Conservation (phyloP, 2,113 vertebrate species). For the Hydrochoerus hydrochaeris region DNA sequence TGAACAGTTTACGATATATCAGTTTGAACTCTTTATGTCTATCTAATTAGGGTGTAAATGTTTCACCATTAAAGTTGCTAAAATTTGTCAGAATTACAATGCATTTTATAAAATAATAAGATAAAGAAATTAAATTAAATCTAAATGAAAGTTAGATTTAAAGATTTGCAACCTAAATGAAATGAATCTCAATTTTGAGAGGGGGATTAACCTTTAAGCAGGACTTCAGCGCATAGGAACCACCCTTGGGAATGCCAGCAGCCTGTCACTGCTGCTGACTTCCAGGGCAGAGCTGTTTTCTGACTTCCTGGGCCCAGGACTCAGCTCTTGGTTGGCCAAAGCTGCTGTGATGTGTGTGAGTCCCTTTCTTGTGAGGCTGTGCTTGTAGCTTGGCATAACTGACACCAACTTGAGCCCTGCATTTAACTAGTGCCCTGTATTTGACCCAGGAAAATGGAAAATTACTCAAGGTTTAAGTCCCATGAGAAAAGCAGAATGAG, state of each 20-base stretch:
- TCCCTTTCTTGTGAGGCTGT: not conserved
- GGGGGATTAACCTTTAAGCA: not conserved
- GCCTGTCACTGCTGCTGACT: not conserved
- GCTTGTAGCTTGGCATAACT: too few relatives aligned
- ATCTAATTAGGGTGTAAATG: not conserved
- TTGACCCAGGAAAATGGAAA: too few relatives aligned
- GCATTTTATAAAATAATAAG: constrained; percentile 27
- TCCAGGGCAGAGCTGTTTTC: not conserved
- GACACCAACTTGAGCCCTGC: too few relatives aligned
- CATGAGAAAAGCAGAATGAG: too few relatives aligned
- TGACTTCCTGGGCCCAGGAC: not conserved
- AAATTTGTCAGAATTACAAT: not conserved
- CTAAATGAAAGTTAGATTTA: not conserved
- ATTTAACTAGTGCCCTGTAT: too few relatives aligned
- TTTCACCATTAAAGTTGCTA: not conserved
- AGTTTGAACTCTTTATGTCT: not conserved
- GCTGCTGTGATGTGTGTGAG: not conserved
- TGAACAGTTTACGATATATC: not conserved
- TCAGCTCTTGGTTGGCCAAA: too few relatives aligned
- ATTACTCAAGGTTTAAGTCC: too few relatives aligned
- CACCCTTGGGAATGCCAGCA: not conserved
- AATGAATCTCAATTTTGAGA: constrained; percentile 12
- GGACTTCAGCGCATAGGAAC: not conserved
- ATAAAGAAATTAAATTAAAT: constrained; percentile 26
- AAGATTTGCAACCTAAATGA: not conserved